Conservation (phyloP, 23 tunicate genomes). For the Clavelina lepadiformis region DNA sequence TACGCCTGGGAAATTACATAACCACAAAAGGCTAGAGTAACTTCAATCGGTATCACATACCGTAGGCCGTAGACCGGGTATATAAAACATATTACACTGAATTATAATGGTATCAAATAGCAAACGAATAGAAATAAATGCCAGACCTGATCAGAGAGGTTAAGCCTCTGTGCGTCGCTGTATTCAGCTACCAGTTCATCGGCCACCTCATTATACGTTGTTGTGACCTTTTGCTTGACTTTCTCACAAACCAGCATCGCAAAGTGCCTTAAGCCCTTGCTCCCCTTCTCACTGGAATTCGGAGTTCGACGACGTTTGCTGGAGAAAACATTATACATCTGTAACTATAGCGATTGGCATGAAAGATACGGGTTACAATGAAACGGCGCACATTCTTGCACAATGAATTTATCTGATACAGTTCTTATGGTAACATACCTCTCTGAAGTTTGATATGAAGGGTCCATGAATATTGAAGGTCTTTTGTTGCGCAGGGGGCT, state of each 20-base stretch:
- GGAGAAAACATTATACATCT: not conserved
- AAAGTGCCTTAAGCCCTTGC: conserved; percentile 89
- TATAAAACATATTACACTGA: no score
- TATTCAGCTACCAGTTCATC: conserved; percentile 95
- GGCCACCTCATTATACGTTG: conserved; percentile 99
- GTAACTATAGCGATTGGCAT: no score
- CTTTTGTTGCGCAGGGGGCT: conserved; percentile 62
- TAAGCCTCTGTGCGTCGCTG: conserved; percentile 51
- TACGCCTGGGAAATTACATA: no score
- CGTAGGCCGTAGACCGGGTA: no score
- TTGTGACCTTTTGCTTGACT: conserved; percentile 90
- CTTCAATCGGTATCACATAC: no score
- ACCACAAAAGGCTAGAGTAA: no score
- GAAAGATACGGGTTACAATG: no score
- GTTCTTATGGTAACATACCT: no score
- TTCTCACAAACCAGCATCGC: conserved; percentile 99
- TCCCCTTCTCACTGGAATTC: conserved; percentile 62
- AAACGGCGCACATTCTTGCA: no score
- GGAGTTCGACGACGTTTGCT: conserved; percentile 58
- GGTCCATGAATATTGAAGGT: conserved; percentile 28
- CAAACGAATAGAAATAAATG: no score
- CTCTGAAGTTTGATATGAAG: conserved; percentile 27
- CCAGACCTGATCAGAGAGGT: conserved; percentile 53
- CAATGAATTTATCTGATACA: no score
- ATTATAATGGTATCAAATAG: no score